Evolutionary conservation across 23 tunicate genomes (phyloP), one percentile per base, ranked within the genome.

Genomic region (Oikopleura albicans): DNA sequence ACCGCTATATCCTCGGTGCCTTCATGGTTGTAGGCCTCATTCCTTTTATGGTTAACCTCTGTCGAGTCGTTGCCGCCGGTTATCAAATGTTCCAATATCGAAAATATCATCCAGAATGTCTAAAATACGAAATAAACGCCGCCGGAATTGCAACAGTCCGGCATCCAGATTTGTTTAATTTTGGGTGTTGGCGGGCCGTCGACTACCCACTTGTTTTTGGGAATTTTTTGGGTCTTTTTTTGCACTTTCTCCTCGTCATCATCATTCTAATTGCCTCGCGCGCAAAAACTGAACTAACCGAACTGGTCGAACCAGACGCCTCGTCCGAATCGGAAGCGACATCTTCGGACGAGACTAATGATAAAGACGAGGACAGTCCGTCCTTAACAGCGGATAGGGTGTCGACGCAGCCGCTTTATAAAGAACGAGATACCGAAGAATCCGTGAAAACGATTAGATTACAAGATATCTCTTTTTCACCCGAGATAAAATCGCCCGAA

Each of bases 151-250:
- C 79, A 34, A 71, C 37, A 2, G 79, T 71, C 36, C 27, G 34
- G 27, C 79, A 71, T 2, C 79, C 79, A 2, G 79, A 71, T 29
- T 12, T 71, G 4, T 71, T 71, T 37, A 29, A 71, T 29, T 71
- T 71, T 71, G 37, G 4, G 28, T 71, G 79, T 31, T 71, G 35
- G 34, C 28, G 35, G 31, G 79, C 31, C 2, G 31, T 29, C 2
- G 79, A 71, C 35, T 71, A 71, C 37, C 79, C 79, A 2, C 37
- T 71, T 4, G 79, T 71, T 29, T 16, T 71, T 71, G 79, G 79
- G 31, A 71, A 71, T 29, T 71, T 71, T 29, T 31, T 71, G 4
- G 79, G 34, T 16, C 79, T 71, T 71, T 16, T 16, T 71, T 2
- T 29, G 33, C 79, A 71, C 31, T 71, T 71, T 16, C 2, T 71